A percentile compares a stretch with the other conserved stretches of the same genome.
These are phyloP conservation scores for Amblyopsis hoosieri DNA, from an alignment of 2,797 vertebrate species.

Conservation along the genomic window DNA sequence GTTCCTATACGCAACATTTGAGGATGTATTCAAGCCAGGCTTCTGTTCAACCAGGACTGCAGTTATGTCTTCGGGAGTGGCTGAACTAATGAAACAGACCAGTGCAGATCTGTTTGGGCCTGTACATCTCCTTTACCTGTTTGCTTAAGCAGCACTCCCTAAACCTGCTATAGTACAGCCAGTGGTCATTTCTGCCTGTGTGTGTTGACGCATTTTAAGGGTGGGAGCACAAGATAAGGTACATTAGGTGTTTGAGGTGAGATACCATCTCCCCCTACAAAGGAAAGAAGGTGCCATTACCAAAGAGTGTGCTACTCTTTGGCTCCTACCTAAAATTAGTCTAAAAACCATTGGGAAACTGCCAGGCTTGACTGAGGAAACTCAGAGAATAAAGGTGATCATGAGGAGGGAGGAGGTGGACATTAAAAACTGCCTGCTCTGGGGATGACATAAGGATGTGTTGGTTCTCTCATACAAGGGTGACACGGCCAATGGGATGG, in stretches of 20 bases:
- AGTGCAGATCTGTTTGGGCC: slow-evolving; percentile 5
- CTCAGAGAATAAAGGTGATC: neutral
- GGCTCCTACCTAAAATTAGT: slow-evolving; percentile 35
- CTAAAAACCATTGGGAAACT: slow-evolving; percentile 35
- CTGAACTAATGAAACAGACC: slow-evolving; percentile 31
- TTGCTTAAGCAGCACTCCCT: slow-evolving; percentile 24
- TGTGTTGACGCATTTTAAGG: slow-evolving; percentile 21
- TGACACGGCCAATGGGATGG: neutral
- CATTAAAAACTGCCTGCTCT: neutral
- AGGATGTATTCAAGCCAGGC: slow-evolving; percentile 40
- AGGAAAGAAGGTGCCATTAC: slow-evolving; percentile 52
- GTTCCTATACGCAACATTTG: slow-evolving; percentile 31
- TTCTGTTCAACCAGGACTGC: slow-evolving; percentile 20
- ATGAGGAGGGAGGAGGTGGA: neutral
- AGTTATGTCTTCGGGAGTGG: slow-evolving; percentile 38
- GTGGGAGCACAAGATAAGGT: slow-evolving; percentile 31
- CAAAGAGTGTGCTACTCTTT: slow-evolving; percentile 28
- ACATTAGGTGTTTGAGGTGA: slow-evolving; percentile 48
- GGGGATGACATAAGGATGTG: neutral
- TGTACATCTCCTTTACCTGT: slow-evolving; percentile 6
- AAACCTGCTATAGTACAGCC: neutral
- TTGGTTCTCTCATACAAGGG: neutral
- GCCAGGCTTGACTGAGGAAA: neutral
- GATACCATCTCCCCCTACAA: slow-evolving; percentile 21
- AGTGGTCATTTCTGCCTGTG: slow-evolving; percentile 27